A percentile compares a stretch with the other conserved stretches of the same genome.
Conservation (phyloP, 92 coral and sea anemone species). For the Paragorgia papillata region DNA sequence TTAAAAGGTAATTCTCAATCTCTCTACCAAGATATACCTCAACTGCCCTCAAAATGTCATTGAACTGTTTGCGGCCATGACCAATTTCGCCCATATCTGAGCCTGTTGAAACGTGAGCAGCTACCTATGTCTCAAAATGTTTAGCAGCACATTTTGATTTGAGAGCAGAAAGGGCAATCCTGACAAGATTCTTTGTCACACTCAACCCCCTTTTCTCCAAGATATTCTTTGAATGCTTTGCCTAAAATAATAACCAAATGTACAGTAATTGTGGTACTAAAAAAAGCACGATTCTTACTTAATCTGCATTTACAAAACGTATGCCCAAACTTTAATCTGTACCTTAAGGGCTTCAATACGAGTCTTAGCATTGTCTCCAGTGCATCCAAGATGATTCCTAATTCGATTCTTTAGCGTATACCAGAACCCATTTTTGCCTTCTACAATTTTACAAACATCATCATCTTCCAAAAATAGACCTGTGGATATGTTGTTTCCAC, state of each 20-base stretch:
- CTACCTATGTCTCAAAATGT: slow-evolving; percentile 14
- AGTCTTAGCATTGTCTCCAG: neutral
- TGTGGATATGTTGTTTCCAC: slow-evolving; percentile 15
- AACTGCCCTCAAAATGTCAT: neutral
- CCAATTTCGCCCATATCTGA: slow-evolving; percentile 23
- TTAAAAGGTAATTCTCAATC: slow-evolving; percentile 1
- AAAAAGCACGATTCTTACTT: no score
- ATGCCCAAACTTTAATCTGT: neutral
- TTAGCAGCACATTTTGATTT: slow-evolving; percentile 18
- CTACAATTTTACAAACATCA: slow-evolving; percentile 14
- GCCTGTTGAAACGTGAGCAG: slow-evolving; percentile 10
- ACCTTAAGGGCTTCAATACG: neutral
- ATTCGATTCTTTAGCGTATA: slow-evolving; percentile 8
- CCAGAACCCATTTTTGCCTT: slow-evolving; percentile 13
- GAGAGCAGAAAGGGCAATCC: slow-evolving; percentile 5
- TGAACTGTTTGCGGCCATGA: slow-evolving; percentile 29
- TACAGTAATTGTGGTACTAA: no score
- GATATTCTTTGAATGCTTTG: neutral
- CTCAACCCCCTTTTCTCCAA: slow-evolving; percentile 23
- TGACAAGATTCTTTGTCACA: slow-evolving; percentile 18
- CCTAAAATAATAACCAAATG: slow-evolving; percentile 9
- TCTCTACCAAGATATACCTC: slow-evolving; percentile 1
- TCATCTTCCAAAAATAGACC: slow-evolving; percentile 27
- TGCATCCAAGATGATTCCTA: slow-evolving; percentile 5
- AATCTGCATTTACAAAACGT: no score